phyloP scores from a whole-genome alignment of 1,140 invertebrate species.

The Scaptomyza hsui region DNA sequence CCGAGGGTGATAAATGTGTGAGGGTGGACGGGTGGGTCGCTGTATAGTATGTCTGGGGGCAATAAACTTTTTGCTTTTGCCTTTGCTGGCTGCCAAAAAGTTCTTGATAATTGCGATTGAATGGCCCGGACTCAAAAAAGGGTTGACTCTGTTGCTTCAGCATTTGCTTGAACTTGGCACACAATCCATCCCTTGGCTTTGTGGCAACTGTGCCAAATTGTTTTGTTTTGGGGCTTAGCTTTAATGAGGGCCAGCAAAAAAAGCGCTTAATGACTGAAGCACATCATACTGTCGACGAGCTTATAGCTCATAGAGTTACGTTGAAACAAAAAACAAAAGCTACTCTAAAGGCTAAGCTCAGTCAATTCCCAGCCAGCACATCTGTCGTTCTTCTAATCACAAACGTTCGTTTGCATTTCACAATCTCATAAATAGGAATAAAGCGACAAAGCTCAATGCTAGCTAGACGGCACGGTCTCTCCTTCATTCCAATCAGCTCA shows the following conservation, averaged over 20 bases:
- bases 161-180: conserved; percentile 21
- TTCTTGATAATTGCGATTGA: conserved; percentile 79
- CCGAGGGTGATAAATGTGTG: conserved; percentile 20
- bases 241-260: conserved; percentile 51
- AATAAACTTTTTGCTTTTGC: conserved; percentile 57
- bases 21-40: neutral
- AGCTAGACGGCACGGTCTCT: conserved; percentile 6
- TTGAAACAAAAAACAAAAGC: neutral
- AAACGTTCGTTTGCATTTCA: conserved; percentile 64
- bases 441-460: conserved; percentile 48
- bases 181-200: conserved; percentile 33
- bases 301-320: conserved; percentile 39
- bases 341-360: conserved; percentile 18
- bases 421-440: conserved; percentile 77
- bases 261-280: conserved; percentile 67
- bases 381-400: conserved; percentile 49
- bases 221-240: conserved; percentile 68
- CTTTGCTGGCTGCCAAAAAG: conserved; percentile 51
- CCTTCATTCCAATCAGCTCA: conserved; percentile 45
- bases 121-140: conserved; percentile 69
- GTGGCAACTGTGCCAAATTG: conserved; percentile 47
- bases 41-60: neutral
- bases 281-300: conserved; percentile 59
- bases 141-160: conserved; percentile 39
- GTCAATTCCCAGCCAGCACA: conserved; percentile 9